phyloP scores from a whole-genome alignment of 2,113 vertebrate genomes.

The Trogon melanurus region DNA sequence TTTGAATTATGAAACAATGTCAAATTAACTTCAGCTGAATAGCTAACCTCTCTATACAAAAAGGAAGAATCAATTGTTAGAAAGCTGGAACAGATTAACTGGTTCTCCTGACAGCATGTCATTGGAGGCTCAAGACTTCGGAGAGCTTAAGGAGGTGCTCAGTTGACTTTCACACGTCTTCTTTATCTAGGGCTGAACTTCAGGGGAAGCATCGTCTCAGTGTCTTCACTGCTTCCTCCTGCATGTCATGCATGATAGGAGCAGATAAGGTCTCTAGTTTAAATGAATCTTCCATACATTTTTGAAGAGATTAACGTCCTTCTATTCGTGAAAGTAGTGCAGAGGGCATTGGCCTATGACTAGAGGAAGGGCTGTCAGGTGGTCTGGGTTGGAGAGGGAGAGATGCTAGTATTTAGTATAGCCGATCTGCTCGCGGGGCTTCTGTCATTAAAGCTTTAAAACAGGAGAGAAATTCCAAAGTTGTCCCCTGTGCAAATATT shows the following conservation, averaged over 20 bases:
- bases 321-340: not conserved
- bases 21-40: slow-evolving; percentile 26
- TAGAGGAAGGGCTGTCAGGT: not conserved
- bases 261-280: not conserved
- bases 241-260: not conserved
- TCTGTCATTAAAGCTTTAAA: not conserved
- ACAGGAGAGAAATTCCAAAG: not conserved
- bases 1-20: not conserved
- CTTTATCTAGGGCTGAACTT: not conserved
- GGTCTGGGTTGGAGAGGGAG: not conserved
- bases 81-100: not conserved
- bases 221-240: not conserved
- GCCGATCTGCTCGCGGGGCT: not conserved
- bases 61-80: not conserved
- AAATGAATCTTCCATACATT: not conserved
- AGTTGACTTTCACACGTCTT: not conserved
- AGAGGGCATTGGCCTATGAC: not conserved
- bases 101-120: not conserved
- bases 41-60: not conserved
- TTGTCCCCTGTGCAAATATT: not conserved
- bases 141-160: not conserved
- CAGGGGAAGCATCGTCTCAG: not conserved
- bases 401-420: not conserved
- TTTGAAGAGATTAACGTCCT: not conserved
- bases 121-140: not conserved